Percentiles rank a stretch among this genome's conserved stretches.
Conservation (phyloP, 2,113 vertebrate species). For the Gavia stellata region DNA sequence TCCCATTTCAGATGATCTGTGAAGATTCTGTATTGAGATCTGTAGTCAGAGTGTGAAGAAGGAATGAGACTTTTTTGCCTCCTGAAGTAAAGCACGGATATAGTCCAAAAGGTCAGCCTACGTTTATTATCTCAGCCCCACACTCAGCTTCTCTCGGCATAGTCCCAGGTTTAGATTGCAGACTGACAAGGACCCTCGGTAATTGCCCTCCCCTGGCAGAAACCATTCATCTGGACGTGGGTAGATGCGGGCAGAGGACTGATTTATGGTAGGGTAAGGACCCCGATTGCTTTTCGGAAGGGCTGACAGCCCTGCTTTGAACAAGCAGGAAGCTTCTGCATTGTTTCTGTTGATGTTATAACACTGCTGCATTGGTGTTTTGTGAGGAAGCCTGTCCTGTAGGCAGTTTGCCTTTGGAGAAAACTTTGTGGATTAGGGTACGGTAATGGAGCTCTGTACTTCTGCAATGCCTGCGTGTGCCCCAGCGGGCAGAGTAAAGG, state of each 20-base stretch:
- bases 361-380: accelerated
- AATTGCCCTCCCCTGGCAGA: background rate
- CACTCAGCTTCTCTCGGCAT: background rate
- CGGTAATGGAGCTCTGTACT: accelerated
- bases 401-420: background rate
- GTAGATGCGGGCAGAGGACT: background rate
- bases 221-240: background rate
- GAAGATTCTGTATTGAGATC: background rate
- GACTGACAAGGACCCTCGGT: accelerated
- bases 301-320: background rate
- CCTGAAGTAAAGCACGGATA: accelerated
- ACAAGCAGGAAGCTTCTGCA: background rate
- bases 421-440: background rate
- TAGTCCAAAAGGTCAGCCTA: accelerated
- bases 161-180: accelerated
- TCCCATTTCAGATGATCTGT: background rate
- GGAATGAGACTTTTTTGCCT: background rate
- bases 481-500: background rate
- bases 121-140: background rate
- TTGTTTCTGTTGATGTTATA: too few relatives aligned
- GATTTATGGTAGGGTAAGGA: background rate
- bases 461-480: accelerated
- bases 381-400: background rate
- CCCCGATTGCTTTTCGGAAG: background rate
- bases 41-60: background rate